Evolutionary conservation across 2,797 vertebrate species (phyloP).

Genomic region (Catharus ustulatus): DNA sequence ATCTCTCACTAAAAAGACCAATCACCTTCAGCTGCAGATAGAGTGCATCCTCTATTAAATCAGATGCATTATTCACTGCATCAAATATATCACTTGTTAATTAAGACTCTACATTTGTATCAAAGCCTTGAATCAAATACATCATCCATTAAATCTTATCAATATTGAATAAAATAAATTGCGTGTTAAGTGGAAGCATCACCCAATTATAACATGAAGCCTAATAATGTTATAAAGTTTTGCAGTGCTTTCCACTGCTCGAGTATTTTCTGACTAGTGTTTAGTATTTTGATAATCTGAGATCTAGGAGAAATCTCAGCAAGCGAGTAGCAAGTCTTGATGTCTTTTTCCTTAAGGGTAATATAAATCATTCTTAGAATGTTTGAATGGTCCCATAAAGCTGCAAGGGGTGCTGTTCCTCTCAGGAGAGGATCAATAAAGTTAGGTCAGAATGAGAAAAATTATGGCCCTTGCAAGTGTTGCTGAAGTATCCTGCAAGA

Average conservation of each 20-base stretch:
- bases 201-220: slow-evolving; percentile 50
- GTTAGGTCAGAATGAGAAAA: slow-evolving; percentile 33
- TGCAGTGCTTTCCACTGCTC: background rate
- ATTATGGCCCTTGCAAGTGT: background rate
- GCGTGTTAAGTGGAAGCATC: slow-evolving; percentile 57
- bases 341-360: slow-evolving; percentile 38
- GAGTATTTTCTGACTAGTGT: background rate
- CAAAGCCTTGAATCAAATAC: slow-evolving; percentile 52
- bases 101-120: slow-evolving; percentile 67
- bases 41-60: slow-evolving; percentile 68
- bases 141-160: slow-evolving; percentile 64
- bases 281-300: background rate
- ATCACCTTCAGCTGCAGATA: slow-evolving; percentile 69
- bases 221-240: slow-evolving; percentile 33
- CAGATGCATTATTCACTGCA: slow-evolving; percentile 68
- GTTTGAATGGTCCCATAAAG: slow-evolving; percentile 21
- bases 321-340: background rate
- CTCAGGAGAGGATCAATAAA: slow-evolving; percentile 23
- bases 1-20: slow-evolving; percentile 70
- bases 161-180: slow-evolving; percentile 75
- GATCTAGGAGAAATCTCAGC: background rate
- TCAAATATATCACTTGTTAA: slow-evolving; percentile 71
- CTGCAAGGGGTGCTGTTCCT: background rate
- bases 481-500: background rate
- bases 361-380: slow-evolving; percentile 24